Conservation (phyloP, 2,888 invertebrate genomes). For the Melinopterus prodromus region DNA sequence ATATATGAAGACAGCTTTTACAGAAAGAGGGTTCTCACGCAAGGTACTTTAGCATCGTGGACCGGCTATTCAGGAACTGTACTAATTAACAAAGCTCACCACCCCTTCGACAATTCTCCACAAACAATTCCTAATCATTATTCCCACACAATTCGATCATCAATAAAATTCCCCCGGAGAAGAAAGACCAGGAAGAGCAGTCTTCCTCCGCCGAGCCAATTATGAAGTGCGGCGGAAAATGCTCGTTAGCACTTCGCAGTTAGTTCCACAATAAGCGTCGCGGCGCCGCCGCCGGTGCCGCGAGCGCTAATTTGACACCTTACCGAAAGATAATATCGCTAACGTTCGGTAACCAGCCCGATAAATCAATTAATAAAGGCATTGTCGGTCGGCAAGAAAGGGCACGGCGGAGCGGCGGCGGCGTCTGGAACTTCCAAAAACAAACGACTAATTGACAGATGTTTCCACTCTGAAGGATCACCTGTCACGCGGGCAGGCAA, state of each 20-base stretch:
- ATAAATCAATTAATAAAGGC: slow-evolving; percentile 4
- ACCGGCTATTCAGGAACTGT: no score
- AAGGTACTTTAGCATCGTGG: no score
- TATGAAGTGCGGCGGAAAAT: background rate
- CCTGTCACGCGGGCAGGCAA: slow-evolving; percentile 14
- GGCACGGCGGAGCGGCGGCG: background rate
- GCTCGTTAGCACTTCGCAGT: slow-evolving; percentile 4
- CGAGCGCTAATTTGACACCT: background rate
- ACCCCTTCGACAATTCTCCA: background rate
- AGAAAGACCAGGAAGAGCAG: background rate
- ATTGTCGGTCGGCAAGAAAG: background rate
- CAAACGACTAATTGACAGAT: slow-evolving; percentile 25
- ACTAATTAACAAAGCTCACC: no score
- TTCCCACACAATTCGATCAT: background rate
- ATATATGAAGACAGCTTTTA: no score
- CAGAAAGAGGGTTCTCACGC: no score
- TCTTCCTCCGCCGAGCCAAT: background rate
- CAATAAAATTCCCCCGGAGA: background rate
- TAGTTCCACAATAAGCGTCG: background rate
- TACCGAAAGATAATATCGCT: slow-evolving; percentile 4
- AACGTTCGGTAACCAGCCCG: background rate
- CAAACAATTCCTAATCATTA: background rate
- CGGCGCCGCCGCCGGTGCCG: background rate
- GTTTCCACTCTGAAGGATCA: slow-evolving; percentile 20
- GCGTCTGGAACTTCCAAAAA: slow-evolving; percentile 9